Base-by-base conservation (phyloP, 1,140 invertebrate genomes). In the Paraescarpia echinospica region DNA sequence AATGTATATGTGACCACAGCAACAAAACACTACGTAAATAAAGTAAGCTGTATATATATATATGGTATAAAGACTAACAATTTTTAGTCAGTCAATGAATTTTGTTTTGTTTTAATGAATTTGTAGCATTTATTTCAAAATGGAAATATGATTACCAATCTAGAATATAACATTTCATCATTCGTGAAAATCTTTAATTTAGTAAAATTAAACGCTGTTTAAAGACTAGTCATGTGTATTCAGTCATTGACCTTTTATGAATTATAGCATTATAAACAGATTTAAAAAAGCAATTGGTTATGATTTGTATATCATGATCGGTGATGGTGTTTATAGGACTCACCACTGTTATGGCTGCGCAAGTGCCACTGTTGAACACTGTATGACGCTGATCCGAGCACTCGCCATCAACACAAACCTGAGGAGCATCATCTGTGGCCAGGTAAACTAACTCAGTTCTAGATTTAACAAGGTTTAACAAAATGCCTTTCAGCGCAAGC, bases 311-410 rank as follows among this genome's bases (percentile, higher is more conserved):
- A 4, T 41, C 41, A 6, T 6, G 41, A 12, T 12, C n/a, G n/a
- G 41, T 41, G 41, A 77, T 18, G 9, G 34, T 92, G 27, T 77
- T 93, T 93, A 1, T 22, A 94, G 94, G 92, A 93, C 94, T 14
- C 94, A 95, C 89, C 95, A 95, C 92, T 97, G 96, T 95, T 97
- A 96, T 94, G 96, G 96, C 1, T 97, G 96, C 95, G 96, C 96
- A 6, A 96, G 95, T 94, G 95, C 96, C 27, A 98, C 98, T 14
- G 98, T 98, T 0, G 98, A 99, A 96, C 98, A 99, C 96, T 99
- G 98, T 96, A 97, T 99, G 5, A 99, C 98, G 6, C 95, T 99
- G 33, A 96, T 99, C 51, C 97, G 98, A 89, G 98, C 98, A n/a
- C 96, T 99, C 92, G 98, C 98, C 12, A 98, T 98, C 33, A 98